Base-by-base conservation (phyloP, 2,797 vertebrate species). In the Ataeniobius toweri region DNA sequence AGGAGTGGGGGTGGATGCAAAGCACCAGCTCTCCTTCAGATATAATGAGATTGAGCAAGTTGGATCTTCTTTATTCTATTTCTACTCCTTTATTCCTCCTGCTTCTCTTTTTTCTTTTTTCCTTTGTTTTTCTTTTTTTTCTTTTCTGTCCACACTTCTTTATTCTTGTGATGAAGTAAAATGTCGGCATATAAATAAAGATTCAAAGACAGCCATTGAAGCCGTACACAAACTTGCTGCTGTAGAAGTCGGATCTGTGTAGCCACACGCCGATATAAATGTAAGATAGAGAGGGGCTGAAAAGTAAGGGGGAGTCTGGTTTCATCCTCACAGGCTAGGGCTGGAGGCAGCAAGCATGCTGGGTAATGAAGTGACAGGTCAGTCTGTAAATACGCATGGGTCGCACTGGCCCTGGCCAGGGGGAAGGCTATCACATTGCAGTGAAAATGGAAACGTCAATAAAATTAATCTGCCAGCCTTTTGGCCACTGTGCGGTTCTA, bases 371-470 rank as follows among this genome's bases (percentile, higher is more conserved):
- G 97, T 97, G 97, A 96, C 96, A 96, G 97, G 97, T 98, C 97
- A 97, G 96, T 97, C 96, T 97, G 97, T 97, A 98, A 98, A 97
- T 97, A 97, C 96, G 96, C 90, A 94, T 92, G 96, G 97, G 97
- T 98, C 96, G 95, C 96, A 95, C 95, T 89, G 94, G 93, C 95
- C 96, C 92, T 94, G 95, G 95, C 95, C 95, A 96, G 96, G 92
- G 94, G 95, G 91, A 95, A 96, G 96, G 96, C 96, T 97, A 97
- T 98, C 97, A 86, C 94, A 93, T 98, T 99, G 97, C 97, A 97
- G 96, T 96, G 97, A 99, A 98, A 99, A 98, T 98, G 97, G 97
- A 98, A 99, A 98, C 96, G 96, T 98, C 98, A 98, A 99, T 99
- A 99, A 98, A 98, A 98, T 98, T 97, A 98, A 99, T 99, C 97